Base-by-base conservation (phyloP, 2,797 vertebrate species). In the Pangasius mekongensis region DNA sequence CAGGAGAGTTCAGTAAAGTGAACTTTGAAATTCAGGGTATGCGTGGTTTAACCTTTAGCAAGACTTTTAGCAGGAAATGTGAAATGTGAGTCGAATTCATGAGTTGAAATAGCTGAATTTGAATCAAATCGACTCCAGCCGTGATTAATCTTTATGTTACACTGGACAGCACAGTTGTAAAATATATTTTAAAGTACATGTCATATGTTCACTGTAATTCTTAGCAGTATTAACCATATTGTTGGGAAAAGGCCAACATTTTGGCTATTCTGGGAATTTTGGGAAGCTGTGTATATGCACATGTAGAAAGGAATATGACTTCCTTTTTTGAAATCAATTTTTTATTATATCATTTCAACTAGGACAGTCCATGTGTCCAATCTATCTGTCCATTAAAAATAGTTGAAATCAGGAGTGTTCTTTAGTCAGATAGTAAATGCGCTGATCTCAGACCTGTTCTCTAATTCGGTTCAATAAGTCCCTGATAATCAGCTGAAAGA, bases 1-100 rank as follows among this genome's bases (percentile, higher is more conserved):
- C 52, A 69, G 43, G 10, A 82, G 64, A 71, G 66, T 84, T 84
- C 71, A 85, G 83, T 0, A 88, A 77, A 52, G 49, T 56, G 49
- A 81, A 58, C 77, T 81, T 10, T 30, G 18, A 36, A 54, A 80
- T 58, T 80, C 52, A n/a, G n/a, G 7, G 36, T 24, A 27, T 64
- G 14, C 47, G 27, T 47, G 60, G 81, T 64, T 83, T 83, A 64
- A 83, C 39, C 60, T 83, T 82, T 43, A 39, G 80, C 10, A 47
- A 47, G 58, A 64, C 36, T 60, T 82, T 43, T 30, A 62, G 58
- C 22, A 81, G 77, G 58, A 47, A 49, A 62, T 39, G 56, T 6
- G 54, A 36, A 80, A 80, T 58, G 2, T 11, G 54, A 36, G 30
- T 9, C 20, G 49, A 54, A 30, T 54, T 18, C 54, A 2, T 10